Conservation (phyloP, 2,888 invertebrate species). For the Steromphala cineraria region DNA sequence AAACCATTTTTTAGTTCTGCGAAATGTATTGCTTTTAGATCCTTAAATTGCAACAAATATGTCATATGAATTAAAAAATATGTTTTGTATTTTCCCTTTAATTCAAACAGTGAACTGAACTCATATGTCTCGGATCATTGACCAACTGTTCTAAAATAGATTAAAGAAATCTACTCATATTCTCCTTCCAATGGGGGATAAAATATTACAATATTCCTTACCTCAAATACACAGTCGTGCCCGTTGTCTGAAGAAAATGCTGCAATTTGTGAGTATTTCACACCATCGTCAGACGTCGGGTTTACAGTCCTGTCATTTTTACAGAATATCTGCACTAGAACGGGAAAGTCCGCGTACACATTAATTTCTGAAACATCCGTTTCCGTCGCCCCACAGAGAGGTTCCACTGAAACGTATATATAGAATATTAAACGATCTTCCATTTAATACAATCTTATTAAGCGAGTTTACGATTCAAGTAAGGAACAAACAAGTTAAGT, state of each 20-base stretch:
- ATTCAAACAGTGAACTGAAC: too few relatives aligned
- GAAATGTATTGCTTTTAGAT: too few relatives aligned
- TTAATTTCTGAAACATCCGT: background rate
- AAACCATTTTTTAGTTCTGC: too few relatives aligned
- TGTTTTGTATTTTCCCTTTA: too few relatives aligned
- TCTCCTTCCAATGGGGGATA: background rate
- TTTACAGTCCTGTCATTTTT: background rate
- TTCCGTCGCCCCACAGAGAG: background rate
- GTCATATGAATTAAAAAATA: too few relatives aligned
- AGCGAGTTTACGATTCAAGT: too few relatives aligned
- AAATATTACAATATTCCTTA: background rate
- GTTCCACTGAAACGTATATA: background rate
- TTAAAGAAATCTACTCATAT: too few relatives aligned
- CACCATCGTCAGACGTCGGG: background rate
- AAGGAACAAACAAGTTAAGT: too few relatives aligned
- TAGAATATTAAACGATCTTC: background rate
- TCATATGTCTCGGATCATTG: background rate
- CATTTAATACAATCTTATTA: too few relatives aligned
- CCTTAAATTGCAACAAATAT: too few relatives aligned
- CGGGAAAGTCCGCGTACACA: background rate
- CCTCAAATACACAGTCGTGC: background rate
- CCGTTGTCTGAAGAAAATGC: background rate
- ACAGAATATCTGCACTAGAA: background rate
- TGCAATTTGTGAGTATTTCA: background rate
- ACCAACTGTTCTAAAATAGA: too few relatives aligned